Percentiles rank a stretch among this genome's conserved stretches.
Evolutionary conservation across 1,140 invertebrate genomes (phyloP).

Genomic region (Hormaphis cornu): DNA sequence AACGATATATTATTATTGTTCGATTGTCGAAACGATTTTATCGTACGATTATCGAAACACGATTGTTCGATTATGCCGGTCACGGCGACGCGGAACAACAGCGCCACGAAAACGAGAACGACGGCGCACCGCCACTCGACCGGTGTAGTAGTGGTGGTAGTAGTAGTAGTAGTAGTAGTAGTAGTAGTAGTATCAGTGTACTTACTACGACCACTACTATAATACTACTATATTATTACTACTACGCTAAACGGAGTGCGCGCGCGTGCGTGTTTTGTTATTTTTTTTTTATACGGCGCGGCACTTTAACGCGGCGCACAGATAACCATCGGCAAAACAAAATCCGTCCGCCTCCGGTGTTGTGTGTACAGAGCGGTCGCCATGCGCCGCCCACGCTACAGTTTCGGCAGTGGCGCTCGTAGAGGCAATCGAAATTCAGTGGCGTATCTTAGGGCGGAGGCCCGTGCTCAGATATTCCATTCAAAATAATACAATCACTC

Average conservation of each 20-base stretch:
- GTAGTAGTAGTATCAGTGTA: background rate
- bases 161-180: slow-evolving; percentile 13
- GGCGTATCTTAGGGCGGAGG: too few relatives aligned
- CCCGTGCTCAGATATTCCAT: too few relatives aligned
- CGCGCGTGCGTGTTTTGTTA: slow-evolving; percentile 11
- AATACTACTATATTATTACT: slow-evolving; percentile 1
- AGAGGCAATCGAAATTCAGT: too few relatives aligned
- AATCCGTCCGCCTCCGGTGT: background rate
- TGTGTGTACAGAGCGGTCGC: slow-evolving; percentile 14
- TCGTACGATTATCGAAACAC: background rate
- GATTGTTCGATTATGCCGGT: background rate
- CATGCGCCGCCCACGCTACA: too few relatives aligned
- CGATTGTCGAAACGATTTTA: too few relatives aligned
- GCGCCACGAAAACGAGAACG: slow-evolving; percentile 26
- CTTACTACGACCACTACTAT: background rate
- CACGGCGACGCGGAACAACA: slow-evolving; percentile 16
- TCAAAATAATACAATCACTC: too few relatives aligned
- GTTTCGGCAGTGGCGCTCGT: too few relatives aligned
- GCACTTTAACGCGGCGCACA: slow-evolving; percentile 17
- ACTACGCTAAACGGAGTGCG: slow-evolving; percentile 11
- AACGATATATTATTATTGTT: too few relatives aligned
- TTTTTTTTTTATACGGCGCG: background rate
- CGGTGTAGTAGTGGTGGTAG: background rate
- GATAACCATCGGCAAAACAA: slow-evolving; percentile 30
- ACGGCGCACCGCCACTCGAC: slow-evolving; percentile 26